Percentiles rank a stretch among this genome's conserved stretches.
These are phyloP conservation scores for Prunella himalayana DNA, from an alignment of 2,113 vertebrate species.

Conservation along the genomic window DNA sequence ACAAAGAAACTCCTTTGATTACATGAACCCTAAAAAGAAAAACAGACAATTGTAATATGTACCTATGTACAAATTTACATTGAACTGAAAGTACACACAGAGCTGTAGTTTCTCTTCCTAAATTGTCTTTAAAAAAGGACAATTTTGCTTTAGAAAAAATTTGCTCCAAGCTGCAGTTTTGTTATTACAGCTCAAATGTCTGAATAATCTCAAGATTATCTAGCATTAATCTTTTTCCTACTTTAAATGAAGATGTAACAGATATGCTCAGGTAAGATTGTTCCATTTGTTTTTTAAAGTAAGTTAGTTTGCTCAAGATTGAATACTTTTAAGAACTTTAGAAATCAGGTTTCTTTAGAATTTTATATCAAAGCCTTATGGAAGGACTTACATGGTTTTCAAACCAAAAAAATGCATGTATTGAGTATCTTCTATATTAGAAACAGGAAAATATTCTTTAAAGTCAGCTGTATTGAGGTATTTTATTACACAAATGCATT, in stretches of 20 bases:
- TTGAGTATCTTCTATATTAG: not conserved
- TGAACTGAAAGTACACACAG: slow-evolving; percentile 46
- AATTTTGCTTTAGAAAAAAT: not conserved
- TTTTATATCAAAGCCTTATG: not conserved
- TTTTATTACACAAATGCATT: not conserved
- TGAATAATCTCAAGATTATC: not conserved
- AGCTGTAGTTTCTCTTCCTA: not conserved
- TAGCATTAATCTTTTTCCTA: not conserved
- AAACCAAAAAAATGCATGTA: not conserved
- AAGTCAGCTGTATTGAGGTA: not conserved
- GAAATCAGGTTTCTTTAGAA: not conserved
- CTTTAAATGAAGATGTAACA: not conserved
- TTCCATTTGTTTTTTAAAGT: not conserved
- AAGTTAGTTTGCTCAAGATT: not conserved
- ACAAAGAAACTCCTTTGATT: slow-evolving; percentile 75
- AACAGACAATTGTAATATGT: slow-evolving; percentile 70
- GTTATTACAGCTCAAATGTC: not conserved
- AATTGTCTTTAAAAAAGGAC: not conserved
- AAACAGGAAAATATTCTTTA: not conserved
- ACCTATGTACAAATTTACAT: slow-evolving; percentile 43
- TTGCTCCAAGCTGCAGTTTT: not conserved
- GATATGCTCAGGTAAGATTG: not conserved
- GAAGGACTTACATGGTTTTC: not conserved
- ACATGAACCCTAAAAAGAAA: slow-evolving; percentile 79
- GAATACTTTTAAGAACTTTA: not conserved